Evolutionary conservation across 2,797 vertebrate genomes (phyloP), one percentile per base, ranked within the genome.

Genomic region (Sphenopsis melanotis): DNA sequence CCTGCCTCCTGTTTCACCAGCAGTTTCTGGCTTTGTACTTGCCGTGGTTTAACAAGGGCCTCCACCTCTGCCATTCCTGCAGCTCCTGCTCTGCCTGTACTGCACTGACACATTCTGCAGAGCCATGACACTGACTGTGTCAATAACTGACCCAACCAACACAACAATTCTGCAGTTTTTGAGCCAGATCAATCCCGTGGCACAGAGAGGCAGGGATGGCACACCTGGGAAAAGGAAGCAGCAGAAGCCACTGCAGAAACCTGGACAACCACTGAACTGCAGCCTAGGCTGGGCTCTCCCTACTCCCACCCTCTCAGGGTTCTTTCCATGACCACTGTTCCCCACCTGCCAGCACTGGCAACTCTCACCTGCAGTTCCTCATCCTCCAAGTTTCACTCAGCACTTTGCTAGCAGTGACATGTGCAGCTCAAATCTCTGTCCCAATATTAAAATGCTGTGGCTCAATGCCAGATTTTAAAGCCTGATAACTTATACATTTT

Each of bases 311-410:
- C 27, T n/a, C 19, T 32, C 39, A 15, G 4, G 3, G 8, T 2
- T 53, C 56, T 17, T 23, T 10, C 22, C 3, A 1, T 3, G 47
- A 34, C 8, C 55, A 18, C 13, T 2, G 1, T 9, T 42, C 21
- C 30, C 6, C 41, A 50, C 15, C 16, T 24, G 56, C 30, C 32
- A 70, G 34, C 49, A 27, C 9, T 12, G 55, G 34, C 47, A 77
- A 50, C 5, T 49, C 56, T 34, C 34, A 37, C 15, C 68, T 34
- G 32, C 27, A 83, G 44, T 0, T 88, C 30, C 50, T 74, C 47
- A 36, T 47, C 52, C 32, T 71, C 41, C 64, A 12, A 5, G 20
- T 30, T 77, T 53, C 1, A 0, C 57, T 64, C 61, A 24, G 39
- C 37, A 46, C 29, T 15, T 41, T 42, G 15, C 39, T 39, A 81